Evolutionary conservation across 1,140 invertebrate species (phyloP).

Genomic region (Bradysia coprophila): DNA sequence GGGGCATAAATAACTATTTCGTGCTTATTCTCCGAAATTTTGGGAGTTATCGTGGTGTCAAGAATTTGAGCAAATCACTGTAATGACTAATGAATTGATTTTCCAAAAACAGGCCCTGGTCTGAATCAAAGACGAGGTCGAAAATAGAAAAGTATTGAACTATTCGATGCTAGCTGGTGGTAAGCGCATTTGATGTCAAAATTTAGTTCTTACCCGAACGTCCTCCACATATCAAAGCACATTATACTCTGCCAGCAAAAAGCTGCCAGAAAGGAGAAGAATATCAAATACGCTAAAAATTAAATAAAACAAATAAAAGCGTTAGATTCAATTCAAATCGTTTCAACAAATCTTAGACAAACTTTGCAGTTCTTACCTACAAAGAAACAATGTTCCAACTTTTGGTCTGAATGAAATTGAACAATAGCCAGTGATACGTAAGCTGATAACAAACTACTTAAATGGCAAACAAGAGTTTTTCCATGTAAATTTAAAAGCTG

Average conservation of each 20-base stretch:
- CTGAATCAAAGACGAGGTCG: too few species aligned
- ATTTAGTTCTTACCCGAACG: slow-evolving; percentile 59
- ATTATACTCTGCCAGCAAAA: slow-evolving; percentile 86
- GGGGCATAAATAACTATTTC: too few species aligned
- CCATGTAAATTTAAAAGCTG: slow-evolving; percentile 46
- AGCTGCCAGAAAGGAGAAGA: slow-evolving; percentile 68
- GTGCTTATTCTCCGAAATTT: too few species aligned
- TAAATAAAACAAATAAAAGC: slow-evolving; percentile 30
- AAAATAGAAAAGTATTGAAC: too few species aligned
- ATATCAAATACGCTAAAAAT: slow-evolving; percentile 34
- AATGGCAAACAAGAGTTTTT: slow-evolving; percentile 46
- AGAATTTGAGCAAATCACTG: too few species aligned
- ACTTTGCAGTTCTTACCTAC: too few species aligned
- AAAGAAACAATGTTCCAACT: slow-evolving; percentile 12
- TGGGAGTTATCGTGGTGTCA: too few species aligned
- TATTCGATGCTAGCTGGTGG: not conserved
- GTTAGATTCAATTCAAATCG: not conserved
- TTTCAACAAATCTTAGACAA: too few species aligned
- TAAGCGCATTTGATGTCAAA: not conserved
- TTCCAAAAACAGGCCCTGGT: too few species aligned
- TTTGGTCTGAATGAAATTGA: slow-evolving; percentile 21
- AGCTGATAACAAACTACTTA: slow-evolving; percentile 36
- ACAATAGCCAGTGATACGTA: slow-evolving; percentile 35
- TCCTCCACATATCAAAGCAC: slow-evolving; percentile 77
- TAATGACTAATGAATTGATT: too few species aligned